Evolutionary conservation across 2,888 invertebrate genomes (phyloP).

Genomic region (Pycnomerus fuliginosus): DNA sequence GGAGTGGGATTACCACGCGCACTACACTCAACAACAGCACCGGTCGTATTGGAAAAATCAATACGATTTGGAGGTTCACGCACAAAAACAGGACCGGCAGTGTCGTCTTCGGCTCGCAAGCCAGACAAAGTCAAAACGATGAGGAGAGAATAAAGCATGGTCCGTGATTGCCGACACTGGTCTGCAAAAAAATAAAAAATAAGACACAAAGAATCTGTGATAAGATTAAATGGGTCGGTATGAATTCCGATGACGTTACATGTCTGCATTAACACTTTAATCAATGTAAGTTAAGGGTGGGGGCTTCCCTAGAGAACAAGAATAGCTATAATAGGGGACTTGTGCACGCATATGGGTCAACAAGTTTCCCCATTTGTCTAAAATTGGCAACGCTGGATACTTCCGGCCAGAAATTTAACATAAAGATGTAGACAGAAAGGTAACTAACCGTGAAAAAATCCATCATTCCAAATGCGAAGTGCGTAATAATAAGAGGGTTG

Average conservation of each 20-base stretch:
- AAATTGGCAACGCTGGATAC: constrained; percentile 5
- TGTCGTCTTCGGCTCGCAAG: constrained; percentile 43
- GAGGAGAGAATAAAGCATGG: neutral
- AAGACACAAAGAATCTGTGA: neutral
- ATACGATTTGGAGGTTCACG: constrained; percentile 89
- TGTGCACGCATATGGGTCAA: constrained; percentile 22
- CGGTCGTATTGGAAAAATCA: constrained; percentile 92
- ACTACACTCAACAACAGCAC: constrained; percentile 89
- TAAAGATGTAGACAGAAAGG: constrained; percentile 2
- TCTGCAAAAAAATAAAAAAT: constrained; percentile 12
- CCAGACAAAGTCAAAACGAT: constrained; percentile 6
- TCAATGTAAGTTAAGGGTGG: constrained; percentile 9
- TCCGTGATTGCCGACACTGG: no score
- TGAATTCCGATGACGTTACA: constrained; percentile 1
- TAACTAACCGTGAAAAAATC: constrained; percentile 2
- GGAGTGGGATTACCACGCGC: constrained; percentile 88
- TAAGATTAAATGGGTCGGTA: neutral
- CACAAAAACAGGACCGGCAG: constrained; percentile 81
- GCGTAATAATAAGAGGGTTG: constrained; percentile 2
- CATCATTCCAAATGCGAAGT: constrained; percentile 4
- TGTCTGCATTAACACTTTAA: neutral
- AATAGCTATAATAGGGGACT: constrained; percentile 8
- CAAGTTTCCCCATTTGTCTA: constrained; percentile 10
- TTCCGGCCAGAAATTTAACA: constrained; percentile 5
- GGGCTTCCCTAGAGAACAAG: constrained; percentile 6